Conservation (phyloP, 2,113 vertebrate species). For the Psammodynastes pulverulentus region DNA sequence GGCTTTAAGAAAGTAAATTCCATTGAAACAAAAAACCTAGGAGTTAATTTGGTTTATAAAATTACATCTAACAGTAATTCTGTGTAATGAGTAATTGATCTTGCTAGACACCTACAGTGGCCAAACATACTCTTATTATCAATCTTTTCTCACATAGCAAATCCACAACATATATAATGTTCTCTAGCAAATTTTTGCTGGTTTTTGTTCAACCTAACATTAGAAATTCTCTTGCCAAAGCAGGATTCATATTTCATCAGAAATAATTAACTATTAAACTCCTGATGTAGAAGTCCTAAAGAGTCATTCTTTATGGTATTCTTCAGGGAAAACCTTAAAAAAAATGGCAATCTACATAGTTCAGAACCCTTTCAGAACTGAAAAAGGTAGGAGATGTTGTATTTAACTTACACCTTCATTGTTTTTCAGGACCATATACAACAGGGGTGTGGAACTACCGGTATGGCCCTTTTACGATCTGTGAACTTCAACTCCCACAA, state of each 20-base stretch:
- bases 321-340: neutral
- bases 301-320: neutral
- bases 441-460: neutral
- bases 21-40: neutral
- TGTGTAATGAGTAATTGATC: neutral
- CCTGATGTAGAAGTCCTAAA: neutral
- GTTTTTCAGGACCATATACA: neutral
- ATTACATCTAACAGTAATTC: neutral
- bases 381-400: neutral
- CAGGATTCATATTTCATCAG: neutral
- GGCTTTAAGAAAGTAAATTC: neutral
- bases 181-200: neutral
- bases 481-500: neutral
- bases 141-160: neutral
- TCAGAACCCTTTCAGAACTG: neutral
- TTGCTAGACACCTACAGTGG: neutral
- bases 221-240: neutral
- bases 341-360: neutral
- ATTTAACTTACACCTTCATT: neutral
- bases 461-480: neutral
- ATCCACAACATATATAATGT: neutral
- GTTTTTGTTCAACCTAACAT: neutral
- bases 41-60: neutral
- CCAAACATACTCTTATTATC: neutral
- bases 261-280: neutral